phyloP scores from a whole-genome alignment of 2,888 invertebrate species.

The Heliconius erato region DNA sequence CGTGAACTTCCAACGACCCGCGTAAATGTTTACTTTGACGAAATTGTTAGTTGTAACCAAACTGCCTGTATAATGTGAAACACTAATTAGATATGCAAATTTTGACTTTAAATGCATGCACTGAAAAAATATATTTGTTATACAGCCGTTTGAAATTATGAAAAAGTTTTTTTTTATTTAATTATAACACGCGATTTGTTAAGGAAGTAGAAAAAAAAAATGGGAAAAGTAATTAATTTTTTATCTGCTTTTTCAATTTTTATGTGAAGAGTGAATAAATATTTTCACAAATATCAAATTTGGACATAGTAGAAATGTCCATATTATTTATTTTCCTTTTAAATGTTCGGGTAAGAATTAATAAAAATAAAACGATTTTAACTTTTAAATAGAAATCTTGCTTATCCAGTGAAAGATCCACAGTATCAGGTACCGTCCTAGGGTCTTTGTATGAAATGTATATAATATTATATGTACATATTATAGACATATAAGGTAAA shows the following conservation, averaged over 20 bases:
- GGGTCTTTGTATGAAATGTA: slow-evolving; percentile 46
- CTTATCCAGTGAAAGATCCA: slow-evolving; percentile 45
- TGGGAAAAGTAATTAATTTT: neutral
- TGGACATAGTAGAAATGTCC: neutral
- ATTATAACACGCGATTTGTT: neutral
- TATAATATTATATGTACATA: slow-evolving; percentile 39
- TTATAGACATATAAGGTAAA: slow-evolving; percentile 11
- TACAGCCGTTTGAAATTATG: neutral
- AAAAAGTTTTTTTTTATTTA: neutral
- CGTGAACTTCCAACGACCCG: slow-evolving; percentile 43
- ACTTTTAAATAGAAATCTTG: slow-evolving; percentile 18
- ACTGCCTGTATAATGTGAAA: slow-evolving; percentile 26
- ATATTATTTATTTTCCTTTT: neutral
- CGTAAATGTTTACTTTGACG: slow-evolving; percentile 46
- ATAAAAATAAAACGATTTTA: neutral
- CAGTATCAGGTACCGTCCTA: slow-evolving; percentile 44
- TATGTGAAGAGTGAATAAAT: neutral
- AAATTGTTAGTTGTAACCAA: slow-evolving; percentile 38
- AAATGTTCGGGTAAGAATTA: neutral
- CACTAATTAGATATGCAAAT: slow-evolving; percentile 29
- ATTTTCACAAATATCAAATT: neutral
- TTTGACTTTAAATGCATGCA: slow-evolving; percentile 15
- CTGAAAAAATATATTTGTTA: neutral
- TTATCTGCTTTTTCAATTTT: neutral
- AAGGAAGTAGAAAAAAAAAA: neutral